These are phyloP conservation scores for Drosophila prostipennis DNA, from an alignment of 2,888 invertebrate genomes.

Conservation along the genomic window DNA sequence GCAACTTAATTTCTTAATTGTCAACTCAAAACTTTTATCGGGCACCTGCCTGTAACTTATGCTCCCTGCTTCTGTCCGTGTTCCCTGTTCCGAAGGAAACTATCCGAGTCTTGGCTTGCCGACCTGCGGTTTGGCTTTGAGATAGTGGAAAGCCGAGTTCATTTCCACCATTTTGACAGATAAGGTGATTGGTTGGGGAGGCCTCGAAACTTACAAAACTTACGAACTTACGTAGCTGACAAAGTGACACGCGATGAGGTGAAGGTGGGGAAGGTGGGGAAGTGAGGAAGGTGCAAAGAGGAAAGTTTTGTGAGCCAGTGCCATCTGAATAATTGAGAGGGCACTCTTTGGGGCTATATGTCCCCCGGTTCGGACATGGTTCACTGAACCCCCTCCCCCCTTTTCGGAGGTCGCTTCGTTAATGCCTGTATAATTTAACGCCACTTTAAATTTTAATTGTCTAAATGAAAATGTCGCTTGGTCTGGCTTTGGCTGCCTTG, in stretches of 20 bases:
- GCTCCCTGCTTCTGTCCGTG: conserved; percentile 1
- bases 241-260: conserved; percentile 61
- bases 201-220: conserved; percentile 24
- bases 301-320: conserved; percentile 35
- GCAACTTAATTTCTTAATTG: conserved; percentile 84
- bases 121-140: conserved; percentile 70
- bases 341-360: conserved; percentile 21
- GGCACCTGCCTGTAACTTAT: conserved; percentile 64
- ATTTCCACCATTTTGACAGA: conserved; percentile 45
- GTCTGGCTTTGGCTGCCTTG: conserved; percentile 67
- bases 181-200: conserved; percentile 35
- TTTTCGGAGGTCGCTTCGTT: conserved; percentile 40
- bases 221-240: conserved; percentile 52
- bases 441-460: conserved; percentile 83
- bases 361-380: conserved; percentile 1
- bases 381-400: neutral
- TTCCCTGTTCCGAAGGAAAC: conserved; percentile 40
- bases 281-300: conserved; percentile 15
- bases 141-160: conserved; percentile 49
- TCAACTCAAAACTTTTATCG: conserved; percentile 78
- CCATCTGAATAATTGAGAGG: conserved; percentile 67
- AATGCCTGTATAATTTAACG: conserved; percentile 82
- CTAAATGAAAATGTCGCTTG: conserved; percentile 79
- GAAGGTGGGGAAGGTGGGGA: conserved; percentile 12
- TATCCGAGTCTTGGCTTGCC: conserved; percentile 42